Conservation (phyloP, 2,797 vertebrate species). For the Harpagifer antarcticus region DNA sequence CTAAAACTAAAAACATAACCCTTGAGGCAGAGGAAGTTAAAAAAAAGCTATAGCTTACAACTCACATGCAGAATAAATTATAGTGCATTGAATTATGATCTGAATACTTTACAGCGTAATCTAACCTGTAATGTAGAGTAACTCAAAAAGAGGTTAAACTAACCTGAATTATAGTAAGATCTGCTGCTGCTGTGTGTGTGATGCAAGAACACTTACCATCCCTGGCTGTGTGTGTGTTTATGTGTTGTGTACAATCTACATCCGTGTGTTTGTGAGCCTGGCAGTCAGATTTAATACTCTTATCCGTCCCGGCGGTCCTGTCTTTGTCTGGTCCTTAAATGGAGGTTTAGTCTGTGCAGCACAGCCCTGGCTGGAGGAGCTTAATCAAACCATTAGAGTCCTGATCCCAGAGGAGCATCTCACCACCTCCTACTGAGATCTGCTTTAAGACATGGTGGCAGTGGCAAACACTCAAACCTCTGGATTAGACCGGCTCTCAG, state of each 20-base stretch:
- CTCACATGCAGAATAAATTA: not conserved
- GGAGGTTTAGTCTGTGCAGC: conserved; percentile 86
- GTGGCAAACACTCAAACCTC: conserved; percentile 72
- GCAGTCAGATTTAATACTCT: conserved; percentile 79
- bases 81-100: not conserved
- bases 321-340: conserved; percentile 91
- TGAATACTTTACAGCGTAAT: not conserved
- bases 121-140: not conserved
- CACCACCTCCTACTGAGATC: conserved; percentile 80
- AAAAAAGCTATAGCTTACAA: not conserved
- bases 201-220: conserved; percentile 7
- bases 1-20: too few relatives aligned
- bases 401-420: conserved; percentile 82
- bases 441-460: conserved; percentile 76
- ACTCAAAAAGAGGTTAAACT: not conserved
- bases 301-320: conserved; percentile 74
- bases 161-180: not conserved
- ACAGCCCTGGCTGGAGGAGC: conserved; percentile 81
- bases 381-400: conserved; percentile 87
- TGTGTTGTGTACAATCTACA: conserved; percentile 51
- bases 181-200: conserved; percentile 22
- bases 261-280: conserved; percentile 67
- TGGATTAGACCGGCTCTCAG: conserved; percentile 73
- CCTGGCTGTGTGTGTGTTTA: conserved; percentile 20
- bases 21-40: too few relatives aligned